Percentiles rank a stretch among this genome's conserved stretches.
Evolutionary conservation across 2,113 vertebrate genomes (phyloP).

Genomic region (Numenius arquata): DNA sequence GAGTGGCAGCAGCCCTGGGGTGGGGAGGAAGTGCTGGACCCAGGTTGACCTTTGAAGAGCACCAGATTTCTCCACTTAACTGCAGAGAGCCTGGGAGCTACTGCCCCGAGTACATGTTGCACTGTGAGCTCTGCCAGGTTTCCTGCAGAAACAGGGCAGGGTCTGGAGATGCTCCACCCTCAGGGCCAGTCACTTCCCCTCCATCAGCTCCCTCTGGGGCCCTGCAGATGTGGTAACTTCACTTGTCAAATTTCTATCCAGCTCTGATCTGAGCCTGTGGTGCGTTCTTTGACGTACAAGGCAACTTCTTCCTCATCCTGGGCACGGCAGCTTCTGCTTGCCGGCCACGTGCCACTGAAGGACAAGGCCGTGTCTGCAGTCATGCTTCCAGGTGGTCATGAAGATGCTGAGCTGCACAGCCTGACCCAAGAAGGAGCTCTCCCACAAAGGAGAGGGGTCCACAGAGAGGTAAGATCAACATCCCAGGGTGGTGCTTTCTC

Average conservation of each 20-base stretch:
- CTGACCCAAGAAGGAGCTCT: not conserved
- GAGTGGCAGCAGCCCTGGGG: not conserved
- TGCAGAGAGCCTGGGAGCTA: not conserved
- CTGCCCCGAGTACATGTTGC: accelerated
- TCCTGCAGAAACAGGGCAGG: not conserved
- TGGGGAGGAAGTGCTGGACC: not conserved
- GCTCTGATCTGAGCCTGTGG: not conserved
- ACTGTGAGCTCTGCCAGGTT: not conserved
- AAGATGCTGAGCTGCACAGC: not conserved
- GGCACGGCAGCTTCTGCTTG: not conserved
- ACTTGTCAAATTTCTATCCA: not conserved
- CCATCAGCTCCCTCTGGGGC: not conserved
- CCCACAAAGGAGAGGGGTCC: not conserved
- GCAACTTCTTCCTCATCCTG: not conserved
- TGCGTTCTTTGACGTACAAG: not conserved
- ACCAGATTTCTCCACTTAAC: not conserved
- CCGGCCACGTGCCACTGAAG: accelerated
- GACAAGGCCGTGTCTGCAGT: accelerated
- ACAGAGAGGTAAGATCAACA: not conserved
- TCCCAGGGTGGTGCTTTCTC: not conserved
- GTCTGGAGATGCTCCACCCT: not conserved
- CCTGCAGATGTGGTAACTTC: not conserved
- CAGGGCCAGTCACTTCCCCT: not conserved
- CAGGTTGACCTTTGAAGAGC: not conserved
- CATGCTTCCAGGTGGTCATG: not conserved